Base-by-base conservation (phyloP, 2,888 invertebrate species). In the Nipponacmea schrenckii region DNA sequence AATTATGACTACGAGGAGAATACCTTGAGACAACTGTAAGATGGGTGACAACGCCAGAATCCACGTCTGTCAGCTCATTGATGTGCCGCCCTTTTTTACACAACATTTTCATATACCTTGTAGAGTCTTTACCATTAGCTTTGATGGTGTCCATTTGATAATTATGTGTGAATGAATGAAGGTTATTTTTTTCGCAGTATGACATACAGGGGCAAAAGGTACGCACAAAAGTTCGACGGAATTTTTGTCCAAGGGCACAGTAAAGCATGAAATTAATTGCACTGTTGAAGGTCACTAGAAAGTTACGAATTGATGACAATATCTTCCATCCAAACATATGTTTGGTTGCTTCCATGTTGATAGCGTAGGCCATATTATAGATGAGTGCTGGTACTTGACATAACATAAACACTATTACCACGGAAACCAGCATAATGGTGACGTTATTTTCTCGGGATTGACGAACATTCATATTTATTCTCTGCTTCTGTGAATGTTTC, bases 231-330 rank as follows among this genome's bases (percentile, higher is more conserved):
- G 86, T 84, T 1, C 84, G 78, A 4, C 87, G 95, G 90, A 98
- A 98, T 89, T 98, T 97, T 88, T 97, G 96, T 1, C 98, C 98
- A 89, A 98, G 97, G 79, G 97, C 97, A 79, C 97, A 97, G 91
- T 98, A 98, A 83, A 98, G 96, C 79, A 98, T 93, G 89, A 98
- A 98, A 90, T 98, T 98, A 76, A 97, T 95, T 86, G 97, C 96
- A 86, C 97, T 97, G 91, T 98, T 98, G 88, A 98, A 93, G 77
- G 96, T 97, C 71, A 98, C 97, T 77, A 98, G 92, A 71, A 98
- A 92, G 90, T 98, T 98, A 15, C 87, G 75, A 27, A 86, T 65
- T 0, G 79, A 77, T n/a, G 86, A 86, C 14, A 88, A 73, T 17
- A 86, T 74, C 48, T 75, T 74, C 84, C 85, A 87, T 86, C 95